These are phyloP conservation scores for Calyptommatus sinebrachiatus DNA, from an alignment of 2,113 vertebrate species.

Conservation along the genomic window DNA sequence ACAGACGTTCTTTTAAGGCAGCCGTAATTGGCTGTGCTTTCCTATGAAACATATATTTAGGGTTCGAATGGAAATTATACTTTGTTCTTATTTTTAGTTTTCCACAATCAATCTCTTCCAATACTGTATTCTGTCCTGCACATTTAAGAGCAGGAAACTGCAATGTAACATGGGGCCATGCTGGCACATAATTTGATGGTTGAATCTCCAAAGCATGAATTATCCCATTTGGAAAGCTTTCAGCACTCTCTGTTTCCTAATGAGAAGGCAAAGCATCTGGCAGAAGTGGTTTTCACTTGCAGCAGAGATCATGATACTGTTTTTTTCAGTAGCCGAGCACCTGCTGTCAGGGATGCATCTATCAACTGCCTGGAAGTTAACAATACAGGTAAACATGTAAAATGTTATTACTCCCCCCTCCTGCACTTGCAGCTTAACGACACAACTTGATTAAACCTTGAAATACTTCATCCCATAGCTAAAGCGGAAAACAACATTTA, in stretches of 20 bases:
- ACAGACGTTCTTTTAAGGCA: background rate
- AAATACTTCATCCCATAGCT: background rate
- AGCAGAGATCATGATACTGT: background rate
- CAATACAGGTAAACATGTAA: slow-evolving; percentile 9
- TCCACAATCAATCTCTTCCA: no score
- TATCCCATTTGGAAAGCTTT: background rate
- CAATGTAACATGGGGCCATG: background rate
- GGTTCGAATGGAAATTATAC: background rate
- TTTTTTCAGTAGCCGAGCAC: background rate
- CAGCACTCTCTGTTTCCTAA: background rate
- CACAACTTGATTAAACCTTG: slow-evolving; percentile 13
- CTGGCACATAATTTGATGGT: background rate
- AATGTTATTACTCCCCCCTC: background rate
- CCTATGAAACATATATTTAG: background rate
- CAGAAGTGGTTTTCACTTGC: background rate
- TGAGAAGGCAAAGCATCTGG: background rate
- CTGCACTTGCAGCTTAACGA: slow-evolving; percentile 21
- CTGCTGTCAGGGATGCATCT: slow-evolving; percentile 8
- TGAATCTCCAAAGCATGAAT: background rate
- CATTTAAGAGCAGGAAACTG: background rate
- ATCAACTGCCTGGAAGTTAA: slow-evolving; percentile 23
- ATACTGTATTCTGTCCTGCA: background rate
- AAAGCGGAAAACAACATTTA: slow-evolving; percentile 15
- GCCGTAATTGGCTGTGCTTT: background rate
- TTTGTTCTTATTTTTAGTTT: background rate